Evolutionary conservation across 1,140 invertebrate genomes (phyloP), one percentile per base, ranked within the genome.

Genomic region (Musca domestica): DNA sequence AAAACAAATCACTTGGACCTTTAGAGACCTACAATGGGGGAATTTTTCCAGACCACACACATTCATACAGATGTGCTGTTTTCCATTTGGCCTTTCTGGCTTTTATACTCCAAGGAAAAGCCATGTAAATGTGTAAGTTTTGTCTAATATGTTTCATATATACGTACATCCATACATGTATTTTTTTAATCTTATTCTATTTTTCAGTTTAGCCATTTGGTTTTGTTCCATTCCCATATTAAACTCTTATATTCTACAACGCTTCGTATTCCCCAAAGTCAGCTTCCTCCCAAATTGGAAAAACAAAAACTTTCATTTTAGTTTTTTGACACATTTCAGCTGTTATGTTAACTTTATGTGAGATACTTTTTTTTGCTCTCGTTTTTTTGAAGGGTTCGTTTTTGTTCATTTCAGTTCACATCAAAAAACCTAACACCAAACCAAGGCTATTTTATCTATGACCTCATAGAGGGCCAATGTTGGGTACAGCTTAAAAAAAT

Each of bases 311-410:
- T 70, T 71, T 71, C 64, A 68, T 68, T 67, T 70, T 68, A 56
- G 61, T 30, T 64, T 66, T 72, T 69, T 51, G 52, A 58, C 66
- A 63, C 61, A 69, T 71, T 68, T 63, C 71, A 71, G 70, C 70
- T 70, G 67, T 68, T 68, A 46, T 17, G 27, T 54, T 69, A 71
- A 67, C 47, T 46, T 46, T 64, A 23, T 64, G 41, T 64, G 34
- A 41, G 34, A 41, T 41, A 41, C 34, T 41, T n/a, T n/a, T n/a
- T n/a, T n/a, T n/a, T n/a, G 3, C 27, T 54, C 20, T 22, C 15
- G 15, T 3, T 54, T 15, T 23, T 61, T 34, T 19, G 34, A 41
- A 41, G 34, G 34, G 34, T 41, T 41, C 10, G 34, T 41, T 41
- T 41, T 41, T 41, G 34, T 5, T 41, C 34, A 41, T 41, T 41